Conservation (phyloP, 2,113 vertebrate species). For the Rynchops niger region DNA sequence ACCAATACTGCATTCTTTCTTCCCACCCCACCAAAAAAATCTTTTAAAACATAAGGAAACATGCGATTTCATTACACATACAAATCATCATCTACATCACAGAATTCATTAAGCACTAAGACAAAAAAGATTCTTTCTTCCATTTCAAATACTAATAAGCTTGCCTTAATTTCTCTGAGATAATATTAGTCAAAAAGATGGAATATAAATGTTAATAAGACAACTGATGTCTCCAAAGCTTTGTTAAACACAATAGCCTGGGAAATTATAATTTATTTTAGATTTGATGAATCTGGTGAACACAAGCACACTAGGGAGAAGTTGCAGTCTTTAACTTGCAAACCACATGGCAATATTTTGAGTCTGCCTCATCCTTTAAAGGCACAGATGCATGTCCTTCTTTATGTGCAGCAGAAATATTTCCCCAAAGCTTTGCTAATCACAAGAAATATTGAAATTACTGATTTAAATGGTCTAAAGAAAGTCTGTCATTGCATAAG, state of each 20-base stretch:
- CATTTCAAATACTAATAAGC: constrained; percentile 64
- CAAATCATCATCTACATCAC: constrained; percentile 20
- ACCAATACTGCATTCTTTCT: background rate
- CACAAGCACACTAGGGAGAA: constrained; percentile 39
- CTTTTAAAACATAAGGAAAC: background rate
- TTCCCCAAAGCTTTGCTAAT: constrained; percentile 47
- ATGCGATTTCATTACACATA: background rate
- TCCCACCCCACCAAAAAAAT: background rate
- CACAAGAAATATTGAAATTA: constrained; percentile 8
- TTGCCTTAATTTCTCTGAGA: constrained; percentile 69
- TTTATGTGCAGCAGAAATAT: constrained; percentile 8
- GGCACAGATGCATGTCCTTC: background rate
- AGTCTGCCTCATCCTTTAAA: constrained; percentile 48
- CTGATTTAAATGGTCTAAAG: background rate
- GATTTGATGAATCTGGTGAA: constrained; percentile 47
- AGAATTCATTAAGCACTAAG: constrained; percentile 66
- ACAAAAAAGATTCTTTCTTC: constrained; percentile 46
- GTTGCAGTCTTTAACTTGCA: constrained; percentile 30
- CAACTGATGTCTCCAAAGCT: constrained; percentile 60
- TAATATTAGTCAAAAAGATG: constrained; percentile 63
- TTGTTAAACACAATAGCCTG: constrained; percentile 64
- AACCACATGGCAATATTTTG: constrained; percentile 38
- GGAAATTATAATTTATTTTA: constrained; percentile 62
- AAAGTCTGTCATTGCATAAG: background rate
- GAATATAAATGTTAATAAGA: constrained; percentile 76